Base-by-base conservation (phyloP, 2,113 vertebrate genomes). In the Atrichornis clamosus region DNA sequence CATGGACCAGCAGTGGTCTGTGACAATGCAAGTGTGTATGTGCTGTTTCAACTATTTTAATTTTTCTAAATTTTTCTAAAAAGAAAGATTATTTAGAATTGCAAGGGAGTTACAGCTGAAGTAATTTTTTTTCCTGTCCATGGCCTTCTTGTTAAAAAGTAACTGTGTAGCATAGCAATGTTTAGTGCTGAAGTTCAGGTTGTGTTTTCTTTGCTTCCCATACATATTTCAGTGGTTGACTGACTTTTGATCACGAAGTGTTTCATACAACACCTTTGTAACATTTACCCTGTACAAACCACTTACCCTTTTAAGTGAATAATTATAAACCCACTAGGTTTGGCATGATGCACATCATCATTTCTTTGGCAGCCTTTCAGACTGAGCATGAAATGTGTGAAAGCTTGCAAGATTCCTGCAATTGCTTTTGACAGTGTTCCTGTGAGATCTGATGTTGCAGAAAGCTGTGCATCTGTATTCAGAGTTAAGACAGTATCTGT, bases 81-180 rank as follows among this genome's bases (percentile, higher is more conserved):
- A 55, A 26, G 22, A 41, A 72, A 52, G 13, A 33, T 20, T 27
- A 33, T 84, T 93, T 84, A 44, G 41, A 75, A 53, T 56, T 73
- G 42, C 23, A 42, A 46, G 18, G 9, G 53, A 58, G 10, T 55
- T 82, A 6, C 7, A 85, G 37, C 20, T 35, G 20, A 58, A 65
- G 19, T 49, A 3, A 22, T 37, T 32, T 35, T 62, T 47, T 15
- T 11, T 18, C 22, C 5, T 79, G 79, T 75, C 42, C 15, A 0
- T 47, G 52, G 28, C 60, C 23, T 41, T 35, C 49, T 62, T 75
- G 84, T 94, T 96, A 95, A 96, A 83, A 73, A 87, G 62, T 93
- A 91, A 92, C 81, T 11, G 26, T 9, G 22, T 18, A 9, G 28
- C 27, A 7, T 2, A 56, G 39, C 35, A 23, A 9, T 15, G 58